Conservation (phyloP, 2,797 vertebrate genomes). For the Selene dorsalis region DNA sequence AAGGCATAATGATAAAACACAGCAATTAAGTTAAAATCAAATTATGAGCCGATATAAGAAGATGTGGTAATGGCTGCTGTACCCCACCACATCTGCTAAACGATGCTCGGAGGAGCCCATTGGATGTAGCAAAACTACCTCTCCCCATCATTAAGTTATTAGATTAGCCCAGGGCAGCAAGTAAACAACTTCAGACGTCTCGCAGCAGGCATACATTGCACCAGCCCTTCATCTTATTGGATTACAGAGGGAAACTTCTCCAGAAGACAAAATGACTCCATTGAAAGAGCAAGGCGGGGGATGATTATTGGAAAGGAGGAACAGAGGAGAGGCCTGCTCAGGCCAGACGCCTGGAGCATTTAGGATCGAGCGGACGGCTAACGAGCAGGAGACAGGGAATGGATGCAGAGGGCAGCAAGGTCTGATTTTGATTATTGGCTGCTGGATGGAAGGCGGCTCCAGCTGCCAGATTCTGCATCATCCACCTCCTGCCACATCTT, state of each 20-base stretch:
- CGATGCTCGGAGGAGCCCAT: constrained; percentile 78
- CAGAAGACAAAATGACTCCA: constrained; percentile 77
- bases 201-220: constrained; percentile 61
- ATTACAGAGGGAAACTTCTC: constrained; percentile 77
- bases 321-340: constrained; percentile 49
- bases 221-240: constrained; percentile 74
- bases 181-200: constrained; percentile 82
- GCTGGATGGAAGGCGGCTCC: constrained; percentile 52
- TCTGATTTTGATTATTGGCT: constrained; percentile 76
- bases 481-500: constrained; percentile 71
- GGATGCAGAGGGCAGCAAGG: constrained; percentile 65
- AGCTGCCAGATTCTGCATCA: constrained; percentile 65
- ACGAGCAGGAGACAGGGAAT: constrained; percentile 66
- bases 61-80: constrained; percentile 75
- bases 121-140: constrained; percentile 75
- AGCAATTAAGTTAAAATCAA: constrained; percentile 74
- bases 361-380: constrained; percentile 68
- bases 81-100: constrained; percentile 75
- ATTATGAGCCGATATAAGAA: constrained; percentile 80
- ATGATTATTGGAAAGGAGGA: constrained; percentile 69
- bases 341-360: constrained; percentile 68
- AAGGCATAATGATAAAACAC: constrained; percentile 75
- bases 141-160: constrained; percentile 82
- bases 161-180: constrained; percentile 77
- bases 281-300: constrained; percentile 63